Base-by-base conservation (phyloP, 2,113 vertebrate genomes). In the Nannobrachium achirus region DNA sequence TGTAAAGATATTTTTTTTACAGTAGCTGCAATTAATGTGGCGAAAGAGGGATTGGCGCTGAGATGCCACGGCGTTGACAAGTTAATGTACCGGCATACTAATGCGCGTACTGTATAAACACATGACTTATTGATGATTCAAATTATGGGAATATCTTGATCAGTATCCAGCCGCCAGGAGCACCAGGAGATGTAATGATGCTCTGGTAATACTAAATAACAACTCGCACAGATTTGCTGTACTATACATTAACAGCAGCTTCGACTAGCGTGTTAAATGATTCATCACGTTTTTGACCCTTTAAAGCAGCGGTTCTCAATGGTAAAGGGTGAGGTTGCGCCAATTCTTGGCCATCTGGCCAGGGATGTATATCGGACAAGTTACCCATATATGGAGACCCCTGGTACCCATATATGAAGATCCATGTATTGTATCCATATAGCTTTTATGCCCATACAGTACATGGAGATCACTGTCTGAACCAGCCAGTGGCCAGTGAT, bases 81-180 rank as follows among this genome's bases (percentile, higher is more conserved):
- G 44, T 8, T 46, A n/a, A 51, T 33, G 66, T 15, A 46, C 20
- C 45, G 6, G 46, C 49, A 44, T 44, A 33, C 48, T 57, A 11
- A 58, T 64, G 61, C 1, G 4, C 61, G 16, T 33, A n/a, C 25
- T 33, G 25, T 33, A 5, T 33, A 33, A 3, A 3, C n/a, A 33
- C 51, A 10, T 63, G 50, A 50, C 45, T 56, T 77, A 69, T 79
- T 69, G 67, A 75, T 83, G 66, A 69, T 79, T 76, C 56, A 66
- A 18, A 71, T 63, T 3, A 42, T n/a, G 56, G 42, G 20, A 19
- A 16, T 16, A 49, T 16, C 2, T 18, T 13, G 0, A 7, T 6
- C 14, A 2, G 15, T 39, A 10, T 56, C 50, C 16, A 38, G n/a
- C n/a, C n/a, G n/a, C 41, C 25, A 33, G 1, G n/a, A n/a, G n/a